These are phyloP conservation scores for Hypsibius dujardini DNA, from an alignment of 1,140 invertebrate species.

Conservation along the genomic window DNA sequence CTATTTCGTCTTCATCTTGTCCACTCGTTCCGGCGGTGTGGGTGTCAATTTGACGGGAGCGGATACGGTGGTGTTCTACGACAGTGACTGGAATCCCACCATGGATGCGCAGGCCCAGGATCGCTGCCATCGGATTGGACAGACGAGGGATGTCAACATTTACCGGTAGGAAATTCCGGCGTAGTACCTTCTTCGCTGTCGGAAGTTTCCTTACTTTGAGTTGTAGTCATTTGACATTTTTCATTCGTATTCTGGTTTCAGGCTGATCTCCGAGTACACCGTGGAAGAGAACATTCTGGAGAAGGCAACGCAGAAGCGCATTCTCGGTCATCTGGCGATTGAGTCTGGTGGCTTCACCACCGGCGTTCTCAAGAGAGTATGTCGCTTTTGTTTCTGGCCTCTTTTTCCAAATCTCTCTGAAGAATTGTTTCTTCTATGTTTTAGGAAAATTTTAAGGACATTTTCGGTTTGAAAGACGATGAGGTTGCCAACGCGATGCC, in stretches of 20 bases:
- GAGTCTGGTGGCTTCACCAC: constrained; percentile 98
- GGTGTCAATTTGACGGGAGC: constrained; percentile 97
- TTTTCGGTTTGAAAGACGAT: neutral
- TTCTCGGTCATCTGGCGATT: constrained; percentile 89
- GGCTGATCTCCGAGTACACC: constrained; percentile 84
- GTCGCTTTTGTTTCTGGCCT: constrained; percentile 17
- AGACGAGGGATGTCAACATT: constrained; percentile 97
- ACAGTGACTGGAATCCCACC: constrained; percentile 99
- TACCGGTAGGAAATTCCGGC: constrained; percentile 46
- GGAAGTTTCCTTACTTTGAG: neutral
- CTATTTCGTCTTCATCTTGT: constrained; percentile 94
- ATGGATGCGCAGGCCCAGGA: constrained; percentile 99
- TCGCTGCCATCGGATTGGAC: constrained; percentile 92
- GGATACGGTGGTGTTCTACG: constrained; percentile 98
- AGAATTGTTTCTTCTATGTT: constrained; percentile 19
- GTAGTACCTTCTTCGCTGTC: too few species aligned
- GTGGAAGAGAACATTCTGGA: constrained; percentile 98
- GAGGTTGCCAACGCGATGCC: constrained; percentile 10
- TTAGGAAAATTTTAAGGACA: constrained; percentile 15
- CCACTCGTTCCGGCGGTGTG: constrained; percentile 89
- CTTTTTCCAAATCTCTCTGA: neutral
- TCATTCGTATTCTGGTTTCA: constrained; percentile 25
- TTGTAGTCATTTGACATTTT: constrained; percentile 18
- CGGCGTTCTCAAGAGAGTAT: constrained; percentile 80
- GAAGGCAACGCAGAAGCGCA: constrained; percentile 91